phyloP scores from a whole-genome alignment of 64 coral and sea anemone genomes.

The Stichodactyla mertensii region DNA sequence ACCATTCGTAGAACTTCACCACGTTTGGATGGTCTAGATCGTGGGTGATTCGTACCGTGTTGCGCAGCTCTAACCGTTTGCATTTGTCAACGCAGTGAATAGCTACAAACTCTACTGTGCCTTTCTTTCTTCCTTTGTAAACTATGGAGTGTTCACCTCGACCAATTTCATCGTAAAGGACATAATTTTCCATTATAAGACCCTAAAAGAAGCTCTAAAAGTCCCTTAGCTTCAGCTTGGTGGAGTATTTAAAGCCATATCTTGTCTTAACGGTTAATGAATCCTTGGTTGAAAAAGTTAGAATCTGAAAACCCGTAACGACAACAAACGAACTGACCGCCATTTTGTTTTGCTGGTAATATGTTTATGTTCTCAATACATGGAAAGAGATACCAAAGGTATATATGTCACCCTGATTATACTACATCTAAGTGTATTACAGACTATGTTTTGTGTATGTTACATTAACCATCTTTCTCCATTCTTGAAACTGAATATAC shows the following conservation, averaged over 20 bases:
- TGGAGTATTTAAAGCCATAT: not conserved
- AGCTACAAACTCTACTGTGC: constrained; percentile 91
- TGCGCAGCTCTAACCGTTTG: constrained; percentile 89
- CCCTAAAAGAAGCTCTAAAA: not conserved
- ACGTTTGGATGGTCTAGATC: constrained; percentile 88
- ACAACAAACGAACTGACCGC: constrained; percentile 16
- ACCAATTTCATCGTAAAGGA: constrained; percentile 92
- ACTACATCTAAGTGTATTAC: too few relatives aligned
- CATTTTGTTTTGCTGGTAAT: not conserved
- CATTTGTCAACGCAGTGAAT: constrained; percentile 96
- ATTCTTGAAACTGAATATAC: too few relatives aligned
- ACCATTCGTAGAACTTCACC: constrained; percentile 94
- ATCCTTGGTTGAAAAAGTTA: not conserved
- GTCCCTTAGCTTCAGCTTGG: not conserved
- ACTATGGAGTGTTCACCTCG: constrained; percentile 88
- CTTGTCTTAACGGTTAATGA: not conserved
- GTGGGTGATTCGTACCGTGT: constrained; percentile 90
- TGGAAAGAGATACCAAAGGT: too few relatives aligned
- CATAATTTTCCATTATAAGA: constrained; percentile 86
- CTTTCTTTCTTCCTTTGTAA: constrained; percentile 98
- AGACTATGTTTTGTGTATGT: too few relatives aligned
- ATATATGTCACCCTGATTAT: too few relatives aligned
- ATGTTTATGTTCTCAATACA: too few relatives aligned
- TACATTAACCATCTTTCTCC: too few relatives aligned
- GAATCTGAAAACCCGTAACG: not conserved